Evolutionary conservation across 2,888 invertebrate genomes (phyloP).

Genomic region (Philereme vetulata): DNA sequence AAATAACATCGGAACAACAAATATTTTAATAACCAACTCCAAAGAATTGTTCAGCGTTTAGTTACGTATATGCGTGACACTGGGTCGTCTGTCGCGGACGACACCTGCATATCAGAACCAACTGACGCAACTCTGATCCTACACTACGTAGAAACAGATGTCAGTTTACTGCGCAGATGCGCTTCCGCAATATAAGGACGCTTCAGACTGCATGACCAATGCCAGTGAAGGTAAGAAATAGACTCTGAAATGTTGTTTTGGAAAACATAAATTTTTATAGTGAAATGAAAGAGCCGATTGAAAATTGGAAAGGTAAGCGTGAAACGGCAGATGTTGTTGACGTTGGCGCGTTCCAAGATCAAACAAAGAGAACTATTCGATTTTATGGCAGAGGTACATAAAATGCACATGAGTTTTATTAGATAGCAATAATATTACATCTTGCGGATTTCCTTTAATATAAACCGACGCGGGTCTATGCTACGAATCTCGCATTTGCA

Average conservation of each 20-base stretch:
- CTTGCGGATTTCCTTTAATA: constrained; percentile 11
- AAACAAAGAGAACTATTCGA: constrained; percentile 27
- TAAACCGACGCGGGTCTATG: background rate
- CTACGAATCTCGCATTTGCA: too few species aligned
- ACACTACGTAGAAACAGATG: constrained; percentile 31
- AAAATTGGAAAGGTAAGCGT: constrained; percentile 78
- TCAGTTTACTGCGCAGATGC: constrained; percentile 26
- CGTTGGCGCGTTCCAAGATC: constrained; percentile 29
- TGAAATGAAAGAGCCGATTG: constrained; percentile 65
- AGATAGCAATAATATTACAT: constrained; percentile 16
- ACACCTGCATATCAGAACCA: constrained; percentile 55
- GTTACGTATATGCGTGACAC: constrained; percentile 69
- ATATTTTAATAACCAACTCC: constrained; percentile 82
- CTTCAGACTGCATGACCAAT: constrained; percentile 74
- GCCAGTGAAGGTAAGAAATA: constrained; percentile 57
- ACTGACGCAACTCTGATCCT: constrained; percentile 35
- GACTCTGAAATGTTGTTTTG: constrained; percentile 65
- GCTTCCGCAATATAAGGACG: constrained; percentile 34
- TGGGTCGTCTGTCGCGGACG: constrained; percentile 53
- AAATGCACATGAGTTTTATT: constrained; percentile 13
- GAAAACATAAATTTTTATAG: constrained; percentile 76
- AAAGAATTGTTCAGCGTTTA: constrained; percentile 76
- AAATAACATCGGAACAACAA: constrained; percentile 81
- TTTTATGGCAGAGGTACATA: constrained; percentile 20
- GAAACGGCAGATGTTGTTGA: constrained; percentile 71